Percentiles rank a stretch among this genome's conserved stretches.
These are phyloP conservation scores for Brachionus angularis DNA, from an alignment of 1,140 invertebrate species.

Conservation along the genomic window DNA sequence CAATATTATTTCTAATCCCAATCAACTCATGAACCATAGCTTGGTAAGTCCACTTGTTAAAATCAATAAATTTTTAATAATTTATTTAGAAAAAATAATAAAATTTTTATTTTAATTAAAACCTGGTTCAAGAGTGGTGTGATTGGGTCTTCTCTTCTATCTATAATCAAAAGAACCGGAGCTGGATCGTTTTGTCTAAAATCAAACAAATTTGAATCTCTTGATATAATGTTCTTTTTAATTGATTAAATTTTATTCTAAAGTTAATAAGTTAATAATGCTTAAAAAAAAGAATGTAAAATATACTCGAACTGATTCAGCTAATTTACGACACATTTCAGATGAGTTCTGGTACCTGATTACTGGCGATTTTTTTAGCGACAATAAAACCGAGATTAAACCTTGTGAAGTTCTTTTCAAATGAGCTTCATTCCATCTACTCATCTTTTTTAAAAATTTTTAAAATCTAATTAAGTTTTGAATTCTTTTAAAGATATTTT, in stretches of 20 bases:
- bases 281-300: slow-evolving; percentile 50
- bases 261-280: slow-evolving; percentile 10
- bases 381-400: slow-evolving; percentile 77
- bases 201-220: slow-evolving; percentile 80
- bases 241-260: slow-evolving; percentile 46
- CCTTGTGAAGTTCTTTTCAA: slow-evolving; percentile 77
- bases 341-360: slow-evolving; percentile 88
- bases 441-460: not conserved
- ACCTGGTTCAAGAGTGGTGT: slow-evolving; percentile 90
- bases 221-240: slow-evolving; percentile 75
- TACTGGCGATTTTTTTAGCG: slow-evolving; percentile 80
- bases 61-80: slow-evolving; percentile 43
- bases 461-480: not conserved
- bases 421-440: slow-evolving; percentile 68
- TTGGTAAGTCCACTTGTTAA: slow-evolving; percentile 90
- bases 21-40: slow-evolving; percentile 98
- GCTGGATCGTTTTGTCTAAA: slow-evolving; percentile 70
- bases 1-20: slow-evolving; percentile 87
- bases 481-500: not conserved
- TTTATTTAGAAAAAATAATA: slow-evolving; percentile 8
- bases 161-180: slow-evolving; percentile 71
- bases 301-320: slow-evolving; percentile 62
- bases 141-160: slow-evolving; percentile 84
- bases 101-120: not conserved
- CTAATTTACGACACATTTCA: slow-evolving; percentile 74